Percentiles rank a stretch among this genome's conserved stretches.
Conservation (phyloP, 2,888 invertebrate species). For the Watsonalla binaria region DNA sequence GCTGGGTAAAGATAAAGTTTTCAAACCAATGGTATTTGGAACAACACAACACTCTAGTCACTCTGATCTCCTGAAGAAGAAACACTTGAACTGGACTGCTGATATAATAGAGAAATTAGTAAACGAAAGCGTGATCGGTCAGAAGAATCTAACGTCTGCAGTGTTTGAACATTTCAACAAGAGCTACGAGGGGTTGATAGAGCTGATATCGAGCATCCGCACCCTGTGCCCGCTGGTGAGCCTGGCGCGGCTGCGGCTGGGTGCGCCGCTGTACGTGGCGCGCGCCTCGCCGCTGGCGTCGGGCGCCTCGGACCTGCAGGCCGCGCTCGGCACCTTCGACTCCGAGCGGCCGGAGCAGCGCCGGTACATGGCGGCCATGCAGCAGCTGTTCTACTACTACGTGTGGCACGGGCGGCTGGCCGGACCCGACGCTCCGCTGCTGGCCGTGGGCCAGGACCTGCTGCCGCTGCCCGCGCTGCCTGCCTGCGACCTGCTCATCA, state of each 20-base stretch:
- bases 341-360: conserved; percentile 85
- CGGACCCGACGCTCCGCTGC: conserved; percentile 79
- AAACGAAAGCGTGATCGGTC: conserved; percentile 81
- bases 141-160: conserved; percentile 80
- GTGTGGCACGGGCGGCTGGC: conserved; percentile 86
- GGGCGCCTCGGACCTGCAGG: conserved; percentile 84
- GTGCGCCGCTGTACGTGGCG: conserved; percentile 85
- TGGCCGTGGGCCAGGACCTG: conserved; percentile 85
- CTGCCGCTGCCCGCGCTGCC: conserved; percentile 81
- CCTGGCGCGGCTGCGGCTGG: conserved; percentile 80
- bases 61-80: conserved; percentile 78
- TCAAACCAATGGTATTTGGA: conserved; percentile 81
- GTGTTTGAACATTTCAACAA: conserved; percentile 83
- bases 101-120: conserved; percentile 82
- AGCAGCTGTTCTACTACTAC: conserved; percentile 89
- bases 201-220: conserved; percentile 88
- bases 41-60: conserved; percentile 86
- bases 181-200: conserved; percentile 83
- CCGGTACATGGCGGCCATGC: conserved; percentile 87
- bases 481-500: conserved; percentile 88
- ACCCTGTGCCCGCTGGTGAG: conserved; percentile 87
- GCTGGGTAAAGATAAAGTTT: conserved; percentile 61
- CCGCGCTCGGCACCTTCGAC: conserved; percentile 87
- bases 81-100: conserved; percentile 82
- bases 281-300: conserved; percentile 56